These are phyloP conservation scores for Lagria hirta DNA, from an alignment of 2,888 invertebrate genomes.

Conservation along the genomic window DNA sequence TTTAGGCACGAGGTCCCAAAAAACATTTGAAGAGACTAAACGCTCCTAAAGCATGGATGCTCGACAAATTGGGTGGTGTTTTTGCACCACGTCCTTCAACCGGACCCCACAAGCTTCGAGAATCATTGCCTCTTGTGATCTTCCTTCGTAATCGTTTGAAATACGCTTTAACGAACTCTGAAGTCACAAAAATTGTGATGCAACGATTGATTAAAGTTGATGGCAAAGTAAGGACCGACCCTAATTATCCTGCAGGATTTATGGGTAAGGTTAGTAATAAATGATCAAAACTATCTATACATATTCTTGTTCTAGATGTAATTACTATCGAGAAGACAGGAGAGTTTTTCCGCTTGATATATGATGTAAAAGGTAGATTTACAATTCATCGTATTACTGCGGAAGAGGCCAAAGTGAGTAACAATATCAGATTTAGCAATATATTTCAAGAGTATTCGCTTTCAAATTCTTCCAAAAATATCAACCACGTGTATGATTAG, in stretches of 20 bases:
- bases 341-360: constrained; percentile 96
- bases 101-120: constrained; percentile 97
- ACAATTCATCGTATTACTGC: constrained; percentile 95
- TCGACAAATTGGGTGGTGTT: constrained; percentile 98
- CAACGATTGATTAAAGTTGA: constrained; percentile 98
- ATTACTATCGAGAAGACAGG: constrained; percentile 97
- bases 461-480: no score
- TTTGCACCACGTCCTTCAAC: constrained; percentile 97
- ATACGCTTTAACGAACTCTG: constrained; percentile 95
- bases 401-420: constrained; percentile 91
- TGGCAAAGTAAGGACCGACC: constrained; percentile 96
- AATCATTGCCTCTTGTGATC: constrained; percentile 94
- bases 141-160: constrained; percentile 97
- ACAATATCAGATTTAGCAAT: constrained; percentile 4
- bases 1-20: constrained; percentile 96
- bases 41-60: constrained; percentile 99
- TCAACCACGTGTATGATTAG: no score
- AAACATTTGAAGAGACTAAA: constrained; percentile 99
- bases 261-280: constrained; percentile 96
- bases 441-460: no score
- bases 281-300: no score
- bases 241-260: constrained; percentile 96
- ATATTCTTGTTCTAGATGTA: constrained; percentile 73
- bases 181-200: constrained; percentile 97
- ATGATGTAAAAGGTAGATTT: constrained; percentile 98